Percentiles rank a stretch among this genome's conserved stretches.
phyloP scores from a whole-genome alignment of 2,113 vertebrate genomes.

The Rhabdornis inornatus region DNA sequence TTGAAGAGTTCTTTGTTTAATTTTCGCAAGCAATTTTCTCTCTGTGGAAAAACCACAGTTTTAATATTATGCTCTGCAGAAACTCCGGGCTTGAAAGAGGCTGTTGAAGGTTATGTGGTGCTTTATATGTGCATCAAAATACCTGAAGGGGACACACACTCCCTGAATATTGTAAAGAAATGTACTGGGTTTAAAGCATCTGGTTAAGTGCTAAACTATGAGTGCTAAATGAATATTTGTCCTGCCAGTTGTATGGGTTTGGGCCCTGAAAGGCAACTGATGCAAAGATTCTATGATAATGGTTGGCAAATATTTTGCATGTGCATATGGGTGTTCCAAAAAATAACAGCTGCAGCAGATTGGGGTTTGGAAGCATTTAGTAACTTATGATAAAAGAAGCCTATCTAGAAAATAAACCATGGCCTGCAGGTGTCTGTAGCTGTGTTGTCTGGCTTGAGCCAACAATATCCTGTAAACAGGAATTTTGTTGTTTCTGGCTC shows the following conservation, averaged over 20 bases:
- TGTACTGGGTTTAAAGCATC: background rate
- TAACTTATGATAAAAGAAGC: background rate
- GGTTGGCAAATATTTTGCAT: background rate
- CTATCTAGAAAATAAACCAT: background rate
- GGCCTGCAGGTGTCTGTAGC: background rate
- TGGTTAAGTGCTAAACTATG: background rate
- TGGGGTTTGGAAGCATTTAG: background rate
- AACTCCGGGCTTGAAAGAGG: background rate
- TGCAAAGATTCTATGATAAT: background rate
- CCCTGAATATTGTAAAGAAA: background rate
- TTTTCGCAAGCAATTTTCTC: background rate
- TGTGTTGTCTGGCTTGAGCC: background rate
- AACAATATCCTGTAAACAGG: background rate
- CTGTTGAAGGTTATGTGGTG: background rate
- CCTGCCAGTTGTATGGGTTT: background rate
- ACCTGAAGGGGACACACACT: background rate
- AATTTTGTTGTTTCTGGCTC: background rate
- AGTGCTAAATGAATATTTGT: background rate
- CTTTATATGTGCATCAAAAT: background rate
- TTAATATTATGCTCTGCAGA: background rate
- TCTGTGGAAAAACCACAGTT: background rate
- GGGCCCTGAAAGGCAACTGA: background rate
- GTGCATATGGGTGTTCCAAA: background rate
- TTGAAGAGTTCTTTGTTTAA: background rate
- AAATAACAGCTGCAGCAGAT: background rate